phyloP scores from a whole-genome alignment of 2,113 vertebrate genomes.

The Oceanites oceanicus region DNA sequence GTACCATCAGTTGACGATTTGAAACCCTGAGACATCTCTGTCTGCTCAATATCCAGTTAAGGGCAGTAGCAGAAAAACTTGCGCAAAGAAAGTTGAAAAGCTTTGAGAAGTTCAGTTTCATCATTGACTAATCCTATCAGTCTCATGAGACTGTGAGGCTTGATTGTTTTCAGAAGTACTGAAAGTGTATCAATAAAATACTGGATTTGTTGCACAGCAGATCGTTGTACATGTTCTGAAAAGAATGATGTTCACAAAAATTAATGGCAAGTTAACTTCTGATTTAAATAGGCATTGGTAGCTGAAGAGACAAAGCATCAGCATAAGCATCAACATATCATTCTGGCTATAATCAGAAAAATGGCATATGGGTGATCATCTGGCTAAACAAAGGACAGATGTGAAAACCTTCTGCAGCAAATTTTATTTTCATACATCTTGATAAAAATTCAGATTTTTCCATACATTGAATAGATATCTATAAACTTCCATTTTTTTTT shows the following conservation, averaged over 20 bases:
- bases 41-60: neutral
- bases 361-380: neutral
- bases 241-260: slow-evolving; percentile 10
- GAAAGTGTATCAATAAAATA: neutral
- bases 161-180: neutral
- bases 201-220: neutral
- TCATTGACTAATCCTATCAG: neutral
- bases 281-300: slow-evolving; percentile 9
- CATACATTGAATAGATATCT: accelerated
- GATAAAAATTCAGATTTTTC: neutral
- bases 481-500: neutral
- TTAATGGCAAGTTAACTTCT: slow-evolving; percentile 5
- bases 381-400: neutral
- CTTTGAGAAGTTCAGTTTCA: neutral
- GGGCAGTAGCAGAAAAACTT: neutral
- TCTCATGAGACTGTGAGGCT: no score
- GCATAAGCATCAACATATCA: neutral
- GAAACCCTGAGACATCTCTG: neutral
- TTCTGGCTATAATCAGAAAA: neutral
- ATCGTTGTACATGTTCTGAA: neutral
- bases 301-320: neutral
- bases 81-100: neutral
- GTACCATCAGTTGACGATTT: neutral
- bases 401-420: neutral
- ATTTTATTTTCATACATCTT: neutral